Conservation (phyloP, 2,797 vertebrate species). For the Parauchenoglanis punctatus region DNA sequence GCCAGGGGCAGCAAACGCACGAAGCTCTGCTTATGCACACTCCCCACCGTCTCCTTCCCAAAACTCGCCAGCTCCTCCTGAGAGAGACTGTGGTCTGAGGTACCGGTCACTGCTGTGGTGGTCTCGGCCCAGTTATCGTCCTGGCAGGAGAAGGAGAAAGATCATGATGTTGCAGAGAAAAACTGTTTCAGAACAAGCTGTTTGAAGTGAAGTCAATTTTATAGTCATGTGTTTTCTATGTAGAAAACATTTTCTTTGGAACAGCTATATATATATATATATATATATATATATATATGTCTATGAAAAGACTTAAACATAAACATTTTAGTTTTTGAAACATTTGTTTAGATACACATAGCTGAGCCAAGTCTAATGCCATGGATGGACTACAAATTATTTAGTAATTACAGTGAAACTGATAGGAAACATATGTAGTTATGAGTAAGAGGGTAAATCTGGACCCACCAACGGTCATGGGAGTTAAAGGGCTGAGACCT, state of each 20-base stretch:
- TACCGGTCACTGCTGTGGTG: conserved; percentile 94
- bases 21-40: conserved; percentile 78
- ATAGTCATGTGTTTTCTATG: not conserved
- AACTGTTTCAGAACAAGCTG: not conserved
- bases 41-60: conserved; percentile 85
- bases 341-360: not conserved
- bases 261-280: not conserved
- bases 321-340: not conserved
- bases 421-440: not conserved
- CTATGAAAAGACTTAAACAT: not conserved
- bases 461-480: not conserved
- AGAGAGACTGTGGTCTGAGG: conserved; percentile 94
- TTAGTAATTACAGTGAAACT: not conserved
- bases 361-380: not conserved
- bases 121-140: conserved; percentile 99
- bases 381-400: not conserved
- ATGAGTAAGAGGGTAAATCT: not conserved
- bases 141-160: conserved; percentile 65
- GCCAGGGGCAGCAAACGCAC: conserved; percentile 85
- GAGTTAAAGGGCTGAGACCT: not conserved
- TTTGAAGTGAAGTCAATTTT: not conserved
- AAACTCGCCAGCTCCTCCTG: conserved; percentile 92
- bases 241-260: not conserved
- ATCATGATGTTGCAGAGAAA: not conserved
- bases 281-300: too few species aligned